Base-by-base conservation (phyloP, 2,888 invertebrate species). In the Andrena chrysosceles region DNA sequence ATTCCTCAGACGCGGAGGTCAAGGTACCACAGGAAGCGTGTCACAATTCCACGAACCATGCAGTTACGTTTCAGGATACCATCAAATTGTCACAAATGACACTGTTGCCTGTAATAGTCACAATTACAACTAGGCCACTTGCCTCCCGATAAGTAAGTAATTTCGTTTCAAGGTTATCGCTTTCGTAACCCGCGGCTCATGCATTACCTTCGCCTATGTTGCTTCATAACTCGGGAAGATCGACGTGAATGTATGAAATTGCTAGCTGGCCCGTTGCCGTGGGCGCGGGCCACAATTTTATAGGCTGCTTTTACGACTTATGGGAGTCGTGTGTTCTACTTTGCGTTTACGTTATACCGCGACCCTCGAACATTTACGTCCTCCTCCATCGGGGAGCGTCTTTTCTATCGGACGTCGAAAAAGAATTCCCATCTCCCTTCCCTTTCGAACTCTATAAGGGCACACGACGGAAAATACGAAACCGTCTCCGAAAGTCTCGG, bases 261-360 rank as follows among this genome's bases (percentile, higher is more conserved):
- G 86, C 70, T 59, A 68, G 69, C 69, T 52, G 83, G 67, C 71
- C 64, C 60, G 71, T 66, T 66, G 84, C 74, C 77, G 62, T 70
- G 81, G 76, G 77, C 67, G 35, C 62, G 68, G 79, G 77, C 48
- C 70, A 80, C 87, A 86, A 86, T 91, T 93, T 92, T 92, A 91
- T 90, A 91, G 91, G 91, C 89, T 90, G 87, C 88, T 90, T 93
- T 92, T 92, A 92, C 90, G 92, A 93, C 91, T 90, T 89, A 89
- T 89, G 89, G 90, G 87, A 91, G 92, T 91, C 90, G 89, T 90
- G 90, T 84, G 90, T 89, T 91, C 91, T 88, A 89, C 90, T 91
- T 92, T 89, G 89, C 90, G 88, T 90, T 91, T 90, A 88, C 88
- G 90, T 89, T 87, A 89, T 87, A 89, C 87, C 89, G 87, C 90